phyloP scores from a whole-genome alignment of 2,888 invertebrate species.

The Hoplodrina blanda region DNA sequence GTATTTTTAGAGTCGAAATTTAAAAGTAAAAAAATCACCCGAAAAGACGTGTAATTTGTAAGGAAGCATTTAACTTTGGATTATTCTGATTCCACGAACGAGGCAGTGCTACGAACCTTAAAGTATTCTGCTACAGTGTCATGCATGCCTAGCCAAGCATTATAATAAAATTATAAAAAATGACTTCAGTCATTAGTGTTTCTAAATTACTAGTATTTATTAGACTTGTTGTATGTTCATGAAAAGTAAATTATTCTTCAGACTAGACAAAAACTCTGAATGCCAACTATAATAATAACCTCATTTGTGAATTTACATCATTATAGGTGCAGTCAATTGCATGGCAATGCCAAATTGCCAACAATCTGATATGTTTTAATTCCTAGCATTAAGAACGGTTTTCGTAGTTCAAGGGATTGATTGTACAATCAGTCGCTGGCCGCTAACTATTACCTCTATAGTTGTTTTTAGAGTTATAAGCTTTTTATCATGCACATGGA shows the following conservation, averaged over 20 bases:
- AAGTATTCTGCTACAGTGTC: conserved; percentile 7
- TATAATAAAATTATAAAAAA: too few relatives aligned
- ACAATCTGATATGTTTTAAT: neutral
- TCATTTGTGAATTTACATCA: conserved; percentile 9
- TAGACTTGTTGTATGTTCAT: conserved; percentile 13
- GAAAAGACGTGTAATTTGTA: conserved; percentile 13
- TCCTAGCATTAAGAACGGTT: neutral
- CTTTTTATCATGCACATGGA: neutral
- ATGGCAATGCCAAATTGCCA: neutral
- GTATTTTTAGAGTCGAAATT: conserved; percentile 62
- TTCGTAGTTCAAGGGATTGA: neutral
- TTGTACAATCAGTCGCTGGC: too few relatives aligned
- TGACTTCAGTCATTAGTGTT: conserved; percentile 9
- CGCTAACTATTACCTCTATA: neutral
- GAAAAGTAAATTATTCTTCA: conserved; percentile 14
- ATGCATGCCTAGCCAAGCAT: conserved; percentile 4
- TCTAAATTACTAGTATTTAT: conserved; percentile 20
- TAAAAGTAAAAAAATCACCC: conserved; percentile 31
- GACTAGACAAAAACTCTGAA: neutral
- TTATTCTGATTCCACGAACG: conserved; percentile 3
- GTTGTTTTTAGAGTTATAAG: conserved; percentile 2
- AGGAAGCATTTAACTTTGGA: conserved; percentile 26
- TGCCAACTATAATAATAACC: conserved; percentile 1
- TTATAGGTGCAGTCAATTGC: neutral
- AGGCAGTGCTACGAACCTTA: conserved; percentile 1